These are phyloP conservation scores for Psittacula cyanocephala DNA, from an alignment of 2,113 vertebrate genomes.

Conservation along the genomic window DNA sequence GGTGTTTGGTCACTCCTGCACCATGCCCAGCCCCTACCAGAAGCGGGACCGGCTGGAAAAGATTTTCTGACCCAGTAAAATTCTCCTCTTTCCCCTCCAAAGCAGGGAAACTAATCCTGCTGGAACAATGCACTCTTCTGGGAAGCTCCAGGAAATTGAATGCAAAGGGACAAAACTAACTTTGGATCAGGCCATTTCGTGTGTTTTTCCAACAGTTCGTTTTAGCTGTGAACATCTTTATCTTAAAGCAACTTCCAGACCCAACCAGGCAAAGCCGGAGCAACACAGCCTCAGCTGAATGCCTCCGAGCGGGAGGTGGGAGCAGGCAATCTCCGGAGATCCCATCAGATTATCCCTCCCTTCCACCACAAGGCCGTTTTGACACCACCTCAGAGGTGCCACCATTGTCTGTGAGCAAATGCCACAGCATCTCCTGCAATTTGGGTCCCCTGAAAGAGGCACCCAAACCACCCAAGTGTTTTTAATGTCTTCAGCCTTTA, in stretches of 20 bases:
- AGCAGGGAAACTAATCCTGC: not conserved
- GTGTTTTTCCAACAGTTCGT: not conserved
- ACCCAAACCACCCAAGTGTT: not conserved
- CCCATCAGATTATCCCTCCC: not conserved
- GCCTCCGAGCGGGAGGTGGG: not conserved
- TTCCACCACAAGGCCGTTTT: fast-evolving
- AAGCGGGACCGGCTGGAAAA: not conserved
- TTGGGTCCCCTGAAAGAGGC: not conserved
- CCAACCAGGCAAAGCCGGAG: not conserved
- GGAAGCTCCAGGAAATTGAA: not conserved
- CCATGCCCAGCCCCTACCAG: not conserved
- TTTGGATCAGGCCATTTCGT: not conserved
- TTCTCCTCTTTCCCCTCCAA: not conserved
- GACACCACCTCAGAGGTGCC: fast-evolving
- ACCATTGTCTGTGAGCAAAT: not conserved
- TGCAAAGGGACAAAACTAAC: not conserved
- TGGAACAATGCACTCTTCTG: not conserved
- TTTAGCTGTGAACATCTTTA: not conserved
- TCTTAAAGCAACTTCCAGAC: not conserved
- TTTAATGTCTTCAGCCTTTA: not conserved
- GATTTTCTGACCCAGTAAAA: not conserved
- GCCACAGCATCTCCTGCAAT: not conserved
- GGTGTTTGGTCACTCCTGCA: not conserved
- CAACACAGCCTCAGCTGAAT: too few species aligned
- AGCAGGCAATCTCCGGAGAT: fast-evolving